Percentiles rank a stretch among this genome's conserved stretches.
These are phyloP conservation scores for Dendrocincla tyrannina DNA, from an alignment of 2,797 vertebrate species.

Conservation along the genomic window DNA sequence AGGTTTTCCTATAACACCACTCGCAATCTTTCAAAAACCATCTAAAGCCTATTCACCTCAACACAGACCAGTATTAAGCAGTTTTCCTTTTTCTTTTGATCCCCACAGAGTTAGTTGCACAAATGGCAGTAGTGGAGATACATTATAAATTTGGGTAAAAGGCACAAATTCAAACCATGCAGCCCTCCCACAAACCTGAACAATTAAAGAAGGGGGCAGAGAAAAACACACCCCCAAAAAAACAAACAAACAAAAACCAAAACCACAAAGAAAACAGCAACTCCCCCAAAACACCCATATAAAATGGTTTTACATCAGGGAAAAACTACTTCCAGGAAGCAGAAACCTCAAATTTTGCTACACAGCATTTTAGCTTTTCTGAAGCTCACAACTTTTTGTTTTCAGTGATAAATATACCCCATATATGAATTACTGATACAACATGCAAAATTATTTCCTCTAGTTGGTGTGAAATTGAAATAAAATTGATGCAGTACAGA, in stretches of 20 bases:
- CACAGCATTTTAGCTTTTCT: not conserved
- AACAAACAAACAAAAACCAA: not conserved
- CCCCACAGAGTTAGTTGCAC: not conserved
- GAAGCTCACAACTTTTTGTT: not conserved
- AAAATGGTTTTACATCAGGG: not conserved
- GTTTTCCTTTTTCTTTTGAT: not conserved
- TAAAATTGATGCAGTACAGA: not conserved
- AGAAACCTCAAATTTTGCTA: not conserved
- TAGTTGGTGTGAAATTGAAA: not conserved
- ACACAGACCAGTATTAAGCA: not conserved
- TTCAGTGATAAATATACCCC: not conserved
- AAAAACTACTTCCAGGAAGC: not conserved
- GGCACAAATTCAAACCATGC: not conserved
- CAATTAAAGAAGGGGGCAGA: not conserved
- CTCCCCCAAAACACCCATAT: not conserved
- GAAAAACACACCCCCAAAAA: not conserved
- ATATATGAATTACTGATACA: not conserved
- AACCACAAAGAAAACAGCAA: not conserved
- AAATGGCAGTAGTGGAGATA: not conserved
- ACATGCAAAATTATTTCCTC: not conserved
- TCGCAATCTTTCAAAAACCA: not conserved
- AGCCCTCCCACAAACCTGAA: not conserved
- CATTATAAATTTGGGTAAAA: not conserved
- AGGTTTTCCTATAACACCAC: not conserved
- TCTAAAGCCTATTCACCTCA: not conserved